Base-by-base conservation (phyloP, 2,797 vertebrate species). In the Syndactyla subalaris region DNA sequence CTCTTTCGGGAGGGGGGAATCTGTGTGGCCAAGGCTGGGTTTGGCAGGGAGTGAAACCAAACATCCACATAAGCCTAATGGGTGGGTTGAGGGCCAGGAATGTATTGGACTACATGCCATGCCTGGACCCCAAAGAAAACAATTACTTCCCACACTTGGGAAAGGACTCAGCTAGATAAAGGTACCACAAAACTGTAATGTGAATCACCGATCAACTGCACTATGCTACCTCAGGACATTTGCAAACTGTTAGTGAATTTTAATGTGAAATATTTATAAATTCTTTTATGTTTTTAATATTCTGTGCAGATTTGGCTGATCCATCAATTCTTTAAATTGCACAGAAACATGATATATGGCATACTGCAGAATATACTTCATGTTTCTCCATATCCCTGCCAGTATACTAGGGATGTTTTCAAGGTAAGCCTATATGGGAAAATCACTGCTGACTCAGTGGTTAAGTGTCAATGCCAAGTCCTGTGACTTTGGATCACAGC, bases 31-130 rank as follows among this genome's bases (percentile, higher is more conserved):
- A 43, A 43, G 43, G 43, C 43, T 43, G 43, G 43, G 43, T 43
- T 43, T 43, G 43, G 43, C 19, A 43, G 43, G 43, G 43, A 43
- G 43, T 43, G 43, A 19, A 43, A 8, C 43, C 43, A 43, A 43
- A 43, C 43, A 18, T 43, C 43, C 43, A 43, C 43, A 43, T 52
- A 29, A 73, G 22, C 34, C 52, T 49, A 34, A 66, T 4, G 14
- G 10, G 3, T 70, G 34, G 12, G 38, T 36, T 76, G 17, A 88
- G 45, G 29, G 34, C 9, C n/a, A 72, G 32, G 29, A 72, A 21
- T 2, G 2, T 61, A 5, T 32, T 48, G 59, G 41, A 43, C 49
- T 78, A 3, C 0, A 0, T 76, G 29, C 68, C 15, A 2, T 24
- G n/a, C 19, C 2, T 12, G 12, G 27, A 21, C 13, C 27, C 34